Base-by-base conservation (phyloP, 2,113 vertebrate genomes). In the Leiothrix lutea region DNA sequence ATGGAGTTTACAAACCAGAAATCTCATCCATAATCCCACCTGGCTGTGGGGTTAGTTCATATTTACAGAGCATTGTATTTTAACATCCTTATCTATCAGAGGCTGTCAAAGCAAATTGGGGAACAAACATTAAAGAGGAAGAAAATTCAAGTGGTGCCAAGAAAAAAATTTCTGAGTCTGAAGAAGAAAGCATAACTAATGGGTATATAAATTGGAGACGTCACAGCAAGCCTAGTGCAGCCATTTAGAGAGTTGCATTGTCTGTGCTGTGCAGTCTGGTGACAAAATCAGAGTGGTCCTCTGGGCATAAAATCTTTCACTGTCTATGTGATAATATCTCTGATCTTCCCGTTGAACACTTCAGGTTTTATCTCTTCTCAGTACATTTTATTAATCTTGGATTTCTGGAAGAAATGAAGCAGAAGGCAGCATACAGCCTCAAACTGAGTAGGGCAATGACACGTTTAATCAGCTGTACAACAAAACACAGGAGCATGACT, bases 281-380 rank as follows among this genome's bases (percentile, higher is more conserved):
- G 75, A 57, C 33, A 95, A 58, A 78, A 95, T 65, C 40, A 50
- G 65, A 84, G 19, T 3, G 1, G 23, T 87, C 45, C 29, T 85
- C 62, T 75, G 50, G 54, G 74, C 81, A 89, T 36, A 91, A 93
- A 92, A 73, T 67, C 42, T 77, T 93, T 38, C 57, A 47, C 36
- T 69, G 31, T 26, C 22, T 78, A 21, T 62, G 35, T 42, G 31
- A 44, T 51, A 91, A 87, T 70, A 83, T 21, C 33, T 73, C 70
- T 88, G 53, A 90, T 92, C 58, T 90, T 90, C 29, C 71, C 4
- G 1, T 82, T 93, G 48, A 90, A 77, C 5, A 24, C 82, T 93
- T 82, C 50, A 66, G 80, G 86, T 69, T 89, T 95, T 87, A 87
- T 91, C 66, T 94, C 57, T 19, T 91, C 31, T 79, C 58, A 25